phyloP scores from a whole-genome alignment of 2,113 vertebrate genomes.

The Neodon shergylaensis region DNA sequence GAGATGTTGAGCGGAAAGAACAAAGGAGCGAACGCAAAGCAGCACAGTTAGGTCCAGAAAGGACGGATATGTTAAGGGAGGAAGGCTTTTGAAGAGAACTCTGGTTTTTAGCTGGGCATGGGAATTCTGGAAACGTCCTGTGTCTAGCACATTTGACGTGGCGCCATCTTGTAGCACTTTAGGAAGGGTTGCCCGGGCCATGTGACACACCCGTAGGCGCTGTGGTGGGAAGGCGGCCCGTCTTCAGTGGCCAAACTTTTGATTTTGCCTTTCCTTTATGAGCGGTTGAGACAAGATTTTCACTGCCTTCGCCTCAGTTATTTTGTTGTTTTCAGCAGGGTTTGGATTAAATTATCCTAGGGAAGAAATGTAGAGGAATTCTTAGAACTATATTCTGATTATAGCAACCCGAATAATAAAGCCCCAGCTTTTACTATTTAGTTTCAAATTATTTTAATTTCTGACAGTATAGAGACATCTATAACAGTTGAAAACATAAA shows the following conservation, averaged over 20 bases:
- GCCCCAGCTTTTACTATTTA: neutral
- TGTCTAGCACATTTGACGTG: neutral
- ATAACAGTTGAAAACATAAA: neutral
- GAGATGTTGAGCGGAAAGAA: neutral
- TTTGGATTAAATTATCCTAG: neutral
- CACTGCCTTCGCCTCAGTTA: neutral
- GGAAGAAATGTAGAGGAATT: neutral
- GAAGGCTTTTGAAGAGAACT: neutral
- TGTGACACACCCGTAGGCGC: fast-evolving
- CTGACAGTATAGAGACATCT: neutral
- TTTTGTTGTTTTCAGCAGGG: neutral
- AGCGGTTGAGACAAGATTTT: neutral
- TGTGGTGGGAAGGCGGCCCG: fast-evolving
- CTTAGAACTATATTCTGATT: neutral
- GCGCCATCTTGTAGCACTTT: neutral
- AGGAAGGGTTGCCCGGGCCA: neutral
- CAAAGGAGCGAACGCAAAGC: neutral
- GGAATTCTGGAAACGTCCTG: neutral
- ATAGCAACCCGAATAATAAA: neutral
- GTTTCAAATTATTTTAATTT: neutral
- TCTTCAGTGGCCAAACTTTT: fast-evolving
- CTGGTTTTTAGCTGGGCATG: neutral
- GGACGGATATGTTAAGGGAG: too few relatives aligned
- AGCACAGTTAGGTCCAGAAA: neutral
- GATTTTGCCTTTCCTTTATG: fast-evolving